Base-by-base conservation (phyloP, 2,113 vertebrate species). In the Cryptomyrus ogoouensis region DNA sequence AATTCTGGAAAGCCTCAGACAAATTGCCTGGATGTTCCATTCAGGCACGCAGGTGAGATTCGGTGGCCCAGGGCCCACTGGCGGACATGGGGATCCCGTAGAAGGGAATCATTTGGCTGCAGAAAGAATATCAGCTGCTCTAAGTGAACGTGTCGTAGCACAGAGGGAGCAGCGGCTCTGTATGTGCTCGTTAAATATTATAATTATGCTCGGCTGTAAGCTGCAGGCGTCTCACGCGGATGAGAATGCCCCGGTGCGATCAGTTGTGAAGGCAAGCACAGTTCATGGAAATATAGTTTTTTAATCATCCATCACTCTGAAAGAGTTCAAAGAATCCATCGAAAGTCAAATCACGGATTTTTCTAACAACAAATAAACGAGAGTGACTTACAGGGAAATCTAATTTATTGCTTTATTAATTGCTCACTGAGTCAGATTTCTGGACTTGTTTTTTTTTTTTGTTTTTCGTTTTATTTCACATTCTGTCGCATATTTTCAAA, bases 1-100 rank as follows among this genome's bases (percentile, higher is more conserved):
- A 39, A 77, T 86, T 80, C 62, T 31, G 53, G 47, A 83, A 88
- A 88, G 47, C 24, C 85, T 44, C 21, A 62, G 66, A 90, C 42
- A 80, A 77, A 88, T 88, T 77, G 66, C 66, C 21, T 31, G 62
- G 49, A 77, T n/a, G 49, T 35, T 24, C 35, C 80, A 44, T 24
- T 7, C 35, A 62, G 21, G 47, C 58, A 8, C 5, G 46, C 5
- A 77, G 84, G 56, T 74, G n/a, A 56, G 27, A 50, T 31, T n/a
- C 13, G 6, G 27, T 50, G n/a, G 24, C 85, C 19, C 35, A 24
- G n/a, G 10, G 47, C 3, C 44, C 2, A 1, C 44, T 9, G 83
- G 83, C 3, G 2, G n/a, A 56, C 27, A 56, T 9, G 35, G 49
- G n/a, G 27, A 27, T 31, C 8, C 31, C 17, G 1, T 27, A 21